A percentile compares a stretch with the other conserved stretches of the same genome.
Conservation (phyloP, 2,888 invertebrate genomes). For the Dicycla oo region DNA sequence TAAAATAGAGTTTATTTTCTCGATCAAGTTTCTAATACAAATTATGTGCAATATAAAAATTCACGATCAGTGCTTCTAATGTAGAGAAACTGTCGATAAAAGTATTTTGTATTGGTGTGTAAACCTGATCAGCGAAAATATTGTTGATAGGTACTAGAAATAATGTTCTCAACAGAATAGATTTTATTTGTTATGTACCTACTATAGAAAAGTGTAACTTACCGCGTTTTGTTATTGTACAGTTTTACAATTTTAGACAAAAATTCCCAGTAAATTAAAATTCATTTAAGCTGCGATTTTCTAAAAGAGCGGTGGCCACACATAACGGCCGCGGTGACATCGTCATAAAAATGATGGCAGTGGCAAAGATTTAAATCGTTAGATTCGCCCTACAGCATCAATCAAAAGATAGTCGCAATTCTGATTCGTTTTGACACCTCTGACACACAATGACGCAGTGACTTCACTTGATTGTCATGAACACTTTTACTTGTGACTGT, state of each 20-base stretch:
- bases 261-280: neutral
- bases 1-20: neutral
- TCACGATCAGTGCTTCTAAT: neutral
- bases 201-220: too few species aligned
- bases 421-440: too few species aligned
- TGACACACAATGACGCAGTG: too few species aligned
- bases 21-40: neutral
- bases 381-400: too few species aligned
- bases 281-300: too few species aligned
- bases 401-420: too few species aligned
- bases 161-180: neutral
- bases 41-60: neutral
- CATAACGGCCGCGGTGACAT: too few species aligned
- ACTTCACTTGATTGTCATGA: too few species aligned
- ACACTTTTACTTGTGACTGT: too few species aligned
- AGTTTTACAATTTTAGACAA: constrained; percentile 1
- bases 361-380: too few species aligned
- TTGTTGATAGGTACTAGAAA: neutral
- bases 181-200: neutral
- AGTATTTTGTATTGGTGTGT: neutral
- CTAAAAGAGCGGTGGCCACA: too few species aligned
- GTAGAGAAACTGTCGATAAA: neutral
- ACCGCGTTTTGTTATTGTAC: neutral
- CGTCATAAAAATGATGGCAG: too few species aligned
- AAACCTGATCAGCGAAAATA: neutral